Evolutionary conservation across 2,888 invertebrate genomes (phyloP), one percentile per base, ranked within the genome.

Genomic region (Fissipunctia ypsillon): DNA sequence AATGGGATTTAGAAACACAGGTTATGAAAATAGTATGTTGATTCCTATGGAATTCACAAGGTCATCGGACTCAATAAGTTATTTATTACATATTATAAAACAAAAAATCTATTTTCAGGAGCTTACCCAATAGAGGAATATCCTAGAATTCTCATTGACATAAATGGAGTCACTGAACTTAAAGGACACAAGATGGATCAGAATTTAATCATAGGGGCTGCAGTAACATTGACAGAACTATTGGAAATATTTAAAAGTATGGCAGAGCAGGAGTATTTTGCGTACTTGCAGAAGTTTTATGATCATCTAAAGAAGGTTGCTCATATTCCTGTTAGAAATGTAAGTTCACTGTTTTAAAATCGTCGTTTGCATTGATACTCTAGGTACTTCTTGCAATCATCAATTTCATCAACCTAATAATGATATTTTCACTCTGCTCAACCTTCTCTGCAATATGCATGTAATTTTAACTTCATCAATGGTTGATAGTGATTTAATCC

Each of bases 321-420:
- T 2, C 97, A 97, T 90, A 96, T 97, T 59, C 96, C 97, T 31
- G 97, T 98, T 0, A 95, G 98, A 91, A 98, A 98, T 92, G 97
- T 97, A 92, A 95, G 96, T 56, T 28, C 19, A 28, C 28, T 28
- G 28, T 56, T 54, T 28, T 28, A 16, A 25, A 28, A 28, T 54
- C 28, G 16, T 16, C 52, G 6, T 25, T 52, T 25, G 25, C 22
- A n/a, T 25, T n/a, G 12, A 50, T 5, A 50, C n/a, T 25, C 4
- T 50, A 19, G 0, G 12, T 41, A 48, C 48, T 25, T 22, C 10
- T 50, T n/a, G n/a, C 7, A 48, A 22, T 48, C 48, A 48, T 48
- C 2, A n/a, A 3, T 48, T n/a, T 50, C 3, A n/a, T 12, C 4
- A 12, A n/a, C 1, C 12, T 5, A 50, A n/a, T 48, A 48, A 4